Conservation (phyloP, 1,140 invertebrate genomes). For the Nebria ingens region DNA sequence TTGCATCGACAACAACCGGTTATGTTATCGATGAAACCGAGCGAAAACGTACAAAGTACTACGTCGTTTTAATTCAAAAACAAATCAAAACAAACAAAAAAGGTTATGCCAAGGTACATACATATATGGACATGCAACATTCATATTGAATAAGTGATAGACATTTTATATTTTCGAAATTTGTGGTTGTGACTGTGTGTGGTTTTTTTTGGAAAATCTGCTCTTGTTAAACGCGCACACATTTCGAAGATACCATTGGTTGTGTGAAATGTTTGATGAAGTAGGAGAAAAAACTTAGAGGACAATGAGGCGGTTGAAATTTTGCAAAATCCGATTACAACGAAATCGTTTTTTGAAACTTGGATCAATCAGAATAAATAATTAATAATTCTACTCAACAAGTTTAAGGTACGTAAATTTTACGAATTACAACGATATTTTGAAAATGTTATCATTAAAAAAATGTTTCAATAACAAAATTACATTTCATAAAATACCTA, state of each 20-base stretch:
- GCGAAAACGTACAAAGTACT: background rate
- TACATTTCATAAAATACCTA: no score
- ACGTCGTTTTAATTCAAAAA: background rate
- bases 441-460: no score
- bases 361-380: no score
- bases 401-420: no score
- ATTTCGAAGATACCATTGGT: background rate
- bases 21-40: background rate
- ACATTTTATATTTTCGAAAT: background rate
- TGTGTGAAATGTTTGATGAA: background rate
- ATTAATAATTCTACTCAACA: no score
- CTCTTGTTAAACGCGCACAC: background rate
- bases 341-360: no score
- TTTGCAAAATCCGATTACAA: no score
- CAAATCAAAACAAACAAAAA: no score
- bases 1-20: background rate
- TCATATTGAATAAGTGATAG: conserved; percentile 2
- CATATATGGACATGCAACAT: background rate
- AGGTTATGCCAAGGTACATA: conserved; percentile 5
- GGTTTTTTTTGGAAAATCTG: background rate
- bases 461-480: no score
- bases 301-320: no score
- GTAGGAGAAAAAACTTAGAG: no score
- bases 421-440: no score
- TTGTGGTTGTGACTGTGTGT: background rate